Conservation (phyloP, 1,140 invertebrate species). For the Caenorhabditis brenneri region DNA sequence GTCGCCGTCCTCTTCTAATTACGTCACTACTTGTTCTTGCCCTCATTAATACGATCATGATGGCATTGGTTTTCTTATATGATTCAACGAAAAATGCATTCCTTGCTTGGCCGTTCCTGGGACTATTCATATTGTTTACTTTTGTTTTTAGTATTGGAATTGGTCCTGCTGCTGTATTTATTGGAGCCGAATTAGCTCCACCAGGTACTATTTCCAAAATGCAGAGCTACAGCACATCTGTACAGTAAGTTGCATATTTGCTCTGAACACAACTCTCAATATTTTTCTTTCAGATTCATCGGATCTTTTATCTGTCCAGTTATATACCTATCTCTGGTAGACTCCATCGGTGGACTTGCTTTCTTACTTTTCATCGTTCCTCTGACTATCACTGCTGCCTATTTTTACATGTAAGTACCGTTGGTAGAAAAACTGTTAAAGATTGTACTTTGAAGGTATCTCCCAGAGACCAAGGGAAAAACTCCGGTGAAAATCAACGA, state of each 20-base stretch:
- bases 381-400: constrained; percentile 41
- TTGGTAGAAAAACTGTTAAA: not conserved
- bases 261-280: no score
- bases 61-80: constrained; percentile 53
- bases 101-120: constrained; percentile 50
- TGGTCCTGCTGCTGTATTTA: constrained; percentile 54
- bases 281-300: constrained; percentile 51
- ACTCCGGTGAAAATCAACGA: constrained; percentile 38
- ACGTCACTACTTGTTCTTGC: constrained; percentile 42
- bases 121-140: constrained; percentile 52
- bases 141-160: constrained; percentile 55
- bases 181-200: constrained; percentile 51
- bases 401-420: constrained; percentile 27
- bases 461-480: constrained; percentile 46
- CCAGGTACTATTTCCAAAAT: constrained; percentile 38
- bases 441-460: not conserved
- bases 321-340: constrained; percentile 45
- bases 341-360: constrained; percentile 42
- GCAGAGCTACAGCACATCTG: constrained; percentile 40
- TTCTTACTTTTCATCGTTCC: constrained; percentile 57
- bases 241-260: constrained; percentile 30
- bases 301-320: constrained; percentile 53
- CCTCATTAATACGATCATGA: constrained; percentile 53
- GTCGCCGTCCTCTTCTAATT: constrained; percentile 43
- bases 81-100: not conserved